Evolutionary conservation across 2,113 vertebrate species (phyloP).

Genomic region (Mormoops blainvillei): DNA sequence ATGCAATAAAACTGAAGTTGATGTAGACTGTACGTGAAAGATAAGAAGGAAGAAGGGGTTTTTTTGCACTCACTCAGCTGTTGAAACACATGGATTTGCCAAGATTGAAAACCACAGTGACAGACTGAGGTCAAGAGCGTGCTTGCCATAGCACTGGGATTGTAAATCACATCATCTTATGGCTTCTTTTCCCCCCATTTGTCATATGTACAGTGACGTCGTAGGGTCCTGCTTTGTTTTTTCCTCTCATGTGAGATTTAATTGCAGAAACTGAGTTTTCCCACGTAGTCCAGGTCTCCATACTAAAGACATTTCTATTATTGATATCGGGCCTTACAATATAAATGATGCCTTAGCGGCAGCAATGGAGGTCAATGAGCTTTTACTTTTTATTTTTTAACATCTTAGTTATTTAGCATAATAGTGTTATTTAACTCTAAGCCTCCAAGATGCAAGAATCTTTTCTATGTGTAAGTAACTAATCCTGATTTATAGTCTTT

Average conservation of each 20-base stretch:
- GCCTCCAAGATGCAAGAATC: background rate
- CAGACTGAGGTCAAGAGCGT: background rate
- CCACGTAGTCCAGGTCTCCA: background rate
- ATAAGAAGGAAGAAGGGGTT: background rate
- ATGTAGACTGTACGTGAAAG: background rate
- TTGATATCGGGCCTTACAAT: background rate
- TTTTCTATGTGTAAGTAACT: constrained; percentile 40
- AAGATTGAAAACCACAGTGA: background rate
- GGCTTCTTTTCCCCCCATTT: background rate
- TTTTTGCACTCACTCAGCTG: background rate
- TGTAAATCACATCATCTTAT: background rate
- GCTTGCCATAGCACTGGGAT: background rate
- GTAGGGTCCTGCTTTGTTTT: background rate
- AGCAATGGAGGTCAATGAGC: background rate
- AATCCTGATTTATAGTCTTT: constrained; percentile 32
- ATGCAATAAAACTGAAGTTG: background rate
- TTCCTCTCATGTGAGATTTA: background rate
- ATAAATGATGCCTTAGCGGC: background rate
- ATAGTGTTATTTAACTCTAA: constrained; percentile 10
- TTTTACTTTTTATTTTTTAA: background rate
- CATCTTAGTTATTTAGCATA: background rate
- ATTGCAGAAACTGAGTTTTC: background rate
- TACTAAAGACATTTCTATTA: background rate
- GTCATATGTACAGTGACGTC: background rate
- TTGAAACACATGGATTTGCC: background rate